phyloP scores from a whole-genome alignment of 2,113 vertebrate genomes.

The Myrmecophaga tridactyla region DNA sequence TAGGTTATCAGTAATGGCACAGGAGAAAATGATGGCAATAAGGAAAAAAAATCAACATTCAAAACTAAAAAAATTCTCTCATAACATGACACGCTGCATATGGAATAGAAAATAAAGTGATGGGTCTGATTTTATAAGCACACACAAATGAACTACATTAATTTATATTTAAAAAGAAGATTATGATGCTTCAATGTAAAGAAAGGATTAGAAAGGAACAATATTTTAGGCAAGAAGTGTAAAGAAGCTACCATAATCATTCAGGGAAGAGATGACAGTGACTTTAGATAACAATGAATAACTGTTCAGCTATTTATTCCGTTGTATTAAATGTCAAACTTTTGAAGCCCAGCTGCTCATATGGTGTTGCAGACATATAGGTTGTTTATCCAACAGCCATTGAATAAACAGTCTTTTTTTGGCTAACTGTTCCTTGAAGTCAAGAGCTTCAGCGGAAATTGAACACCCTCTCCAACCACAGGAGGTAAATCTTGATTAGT shows the following conservation, averaged over 20 bases:
- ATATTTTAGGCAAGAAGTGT: not conserved
- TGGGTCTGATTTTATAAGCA: not conserved
- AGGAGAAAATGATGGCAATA: not conserved
- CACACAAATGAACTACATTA: not conserved
- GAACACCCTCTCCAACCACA: not conserved
- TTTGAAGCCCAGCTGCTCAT: not conserved
- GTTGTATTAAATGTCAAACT: not conserved
- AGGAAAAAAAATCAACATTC: not conserved
- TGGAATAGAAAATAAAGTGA: not conserved
- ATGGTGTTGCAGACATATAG: no score
- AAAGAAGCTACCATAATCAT: not conserved
- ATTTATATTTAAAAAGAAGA: not conserved
- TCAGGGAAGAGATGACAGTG: not conserved
- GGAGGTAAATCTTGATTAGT: not conserved
- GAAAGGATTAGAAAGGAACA: not conserved
- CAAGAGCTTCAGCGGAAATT: not conserved
- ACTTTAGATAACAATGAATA: not conserved
- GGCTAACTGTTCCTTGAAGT: not conserved
- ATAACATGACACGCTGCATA: not conserved
- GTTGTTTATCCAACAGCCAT: not conserved
- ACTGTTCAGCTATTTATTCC: not conserved
- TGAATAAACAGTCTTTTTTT: not conserved
- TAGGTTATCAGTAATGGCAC: not conserved
- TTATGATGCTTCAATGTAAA: not conserved
- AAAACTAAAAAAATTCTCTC: not conserved